These are phyloP conservation scores for Euwallacea fornicatus DNA, from an alignment of 1,140 invertebrate species.

Conservation along the genomic window DNA sequence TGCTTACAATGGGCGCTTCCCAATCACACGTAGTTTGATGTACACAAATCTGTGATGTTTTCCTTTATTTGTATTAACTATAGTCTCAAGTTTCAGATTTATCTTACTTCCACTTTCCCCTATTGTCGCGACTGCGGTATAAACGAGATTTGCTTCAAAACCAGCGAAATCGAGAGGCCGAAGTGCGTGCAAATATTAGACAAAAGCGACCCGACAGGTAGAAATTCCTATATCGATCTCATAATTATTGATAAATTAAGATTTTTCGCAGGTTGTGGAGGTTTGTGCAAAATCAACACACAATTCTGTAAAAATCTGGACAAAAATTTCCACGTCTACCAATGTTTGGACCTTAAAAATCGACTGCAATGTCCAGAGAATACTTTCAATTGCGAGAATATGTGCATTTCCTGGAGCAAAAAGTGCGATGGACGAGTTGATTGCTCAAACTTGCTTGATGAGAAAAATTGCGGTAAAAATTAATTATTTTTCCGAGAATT, in stretches of 20 bases:
- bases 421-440: conserved; percentile 77
- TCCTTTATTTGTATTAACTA: too few species aligned
- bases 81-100: too few species aligned
- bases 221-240: neutral
- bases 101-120: too few species aligned
- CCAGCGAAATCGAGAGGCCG: conserved; percentile 51
- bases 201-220: conserved; percentile 64
- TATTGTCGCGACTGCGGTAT: conserved; percentile 25
- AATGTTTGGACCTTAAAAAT: conserved; percentile 56
- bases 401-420: conserved; percentile 68
- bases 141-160: conserved; percentile 48
- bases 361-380: conserved; percentile 60
- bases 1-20: too few species aligned
- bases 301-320: conserved; percentile 73
- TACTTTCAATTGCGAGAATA: conserved; percentile 70
- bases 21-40: too few species aligned
- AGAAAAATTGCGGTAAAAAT: conserved; percentile 72
- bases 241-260: neutral
- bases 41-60: too few species aligned
- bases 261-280: conserved; percentile 61
- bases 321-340: conserved; percentile 54
- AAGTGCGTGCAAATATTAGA: conserved; percentile 63
- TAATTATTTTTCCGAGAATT: neutral
- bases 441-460: conserved; percentile 80
- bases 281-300: conserved; percentile 67